Evolutionary conservation across 2,113 vertebrate species (phyloP).

Genomic region (Dasyurus viverrinus): DNA sequence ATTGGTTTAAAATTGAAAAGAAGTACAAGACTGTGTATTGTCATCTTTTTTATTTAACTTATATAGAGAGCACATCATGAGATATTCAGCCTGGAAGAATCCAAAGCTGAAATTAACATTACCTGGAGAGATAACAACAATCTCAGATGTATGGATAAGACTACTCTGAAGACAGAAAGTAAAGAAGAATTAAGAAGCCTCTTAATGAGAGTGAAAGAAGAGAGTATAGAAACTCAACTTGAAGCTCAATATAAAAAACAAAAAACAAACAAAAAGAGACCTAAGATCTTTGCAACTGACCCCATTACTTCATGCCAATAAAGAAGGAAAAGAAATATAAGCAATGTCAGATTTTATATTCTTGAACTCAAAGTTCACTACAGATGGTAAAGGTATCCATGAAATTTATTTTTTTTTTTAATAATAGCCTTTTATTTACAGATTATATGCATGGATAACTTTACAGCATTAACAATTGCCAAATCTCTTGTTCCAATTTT

Average conservation of each 20-base stretch:
- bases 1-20: too few species aligned
- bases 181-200: not conserved
- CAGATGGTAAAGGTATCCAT: not conserved
- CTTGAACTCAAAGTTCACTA: not conserved
- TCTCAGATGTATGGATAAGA: not conserved
- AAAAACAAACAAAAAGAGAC: too few species aligned
- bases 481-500: too few species aligned
- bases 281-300: not conserved
- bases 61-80: too few species aligned
- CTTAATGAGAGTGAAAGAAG: not conserved
- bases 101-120: too few species aligned
- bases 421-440: too few species aligned
- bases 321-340: not conserved
- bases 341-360: not conserved
- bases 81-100: too few species aligned
- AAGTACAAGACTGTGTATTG: too few species aligned
- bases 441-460: too few species aligned
- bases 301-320: not conserved
- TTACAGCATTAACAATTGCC: too few species aligned
- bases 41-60: too few species aligned
- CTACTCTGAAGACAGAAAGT: not conserved
- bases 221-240: not conserved
- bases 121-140: not conserved
- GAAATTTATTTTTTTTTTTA: too few species aligned
- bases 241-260: not conserved